Conservation (phyloP, 2,888 invertebrate genomes). For the Aquatica leii region DNA sequence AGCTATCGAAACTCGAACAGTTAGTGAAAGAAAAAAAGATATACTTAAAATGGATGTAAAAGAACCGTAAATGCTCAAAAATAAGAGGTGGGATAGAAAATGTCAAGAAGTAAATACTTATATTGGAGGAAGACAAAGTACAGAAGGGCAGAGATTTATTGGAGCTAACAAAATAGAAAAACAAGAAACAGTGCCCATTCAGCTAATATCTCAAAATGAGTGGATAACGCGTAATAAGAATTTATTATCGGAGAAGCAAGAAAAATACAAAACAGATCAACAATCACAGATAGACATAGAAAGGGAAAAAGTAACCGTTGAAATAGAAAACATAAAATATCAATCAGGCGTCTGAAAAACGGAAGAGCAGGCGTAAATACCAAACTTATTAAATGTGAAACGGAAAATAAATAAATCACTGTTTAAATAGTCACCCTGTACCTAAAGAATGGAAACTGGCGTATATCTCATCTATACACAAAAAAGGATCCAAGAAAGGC, state of each 20-base stretch:
- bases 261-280: conserved; percentile 1
- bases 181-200: conserved; percentile 7
- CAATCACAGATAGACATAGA: conserved; percentile 12
- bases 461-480: conserved; percentile 12
- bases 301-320: conserved; percentile 8
- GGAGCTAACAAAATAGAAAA: conserved; percentile 4
- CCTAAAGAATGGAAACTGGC: conserved; percentile 10
- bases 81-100: conserved; percentile 3
- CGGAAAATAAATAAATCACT: conserved; percentile 7
- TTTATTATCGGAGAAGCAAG: conserved; percentile 5
- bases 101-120: conserved; percentile 8
- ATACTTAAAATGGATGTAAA: not conserved
- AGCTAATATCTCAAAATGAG: conserved; percentile 11
- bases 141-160: conserved; percentile 3
- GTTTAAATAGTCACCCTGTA: conserved; percentile 11
- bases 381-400: conserved; percentile 8
- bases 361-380: conserved; percentile 9
- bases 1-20: conserved; percentile 5
- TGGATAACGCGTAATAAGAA: conserved; percentile 9
- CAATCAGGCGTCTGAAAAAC: conserved; percentile 5
- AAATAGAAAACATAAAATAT: conserved; percentile 11
- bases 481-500: conserved; percentile 10
- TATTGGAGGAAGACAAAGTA: conserved; percentile 4
- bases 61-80: conserved; percentile 2
- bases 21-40: conserved; percentile 1